Evolutionary conservation across 2,888 invertebrate genomes (phyloP).

Genomic region (Pantelozetes paolii): DNA sequence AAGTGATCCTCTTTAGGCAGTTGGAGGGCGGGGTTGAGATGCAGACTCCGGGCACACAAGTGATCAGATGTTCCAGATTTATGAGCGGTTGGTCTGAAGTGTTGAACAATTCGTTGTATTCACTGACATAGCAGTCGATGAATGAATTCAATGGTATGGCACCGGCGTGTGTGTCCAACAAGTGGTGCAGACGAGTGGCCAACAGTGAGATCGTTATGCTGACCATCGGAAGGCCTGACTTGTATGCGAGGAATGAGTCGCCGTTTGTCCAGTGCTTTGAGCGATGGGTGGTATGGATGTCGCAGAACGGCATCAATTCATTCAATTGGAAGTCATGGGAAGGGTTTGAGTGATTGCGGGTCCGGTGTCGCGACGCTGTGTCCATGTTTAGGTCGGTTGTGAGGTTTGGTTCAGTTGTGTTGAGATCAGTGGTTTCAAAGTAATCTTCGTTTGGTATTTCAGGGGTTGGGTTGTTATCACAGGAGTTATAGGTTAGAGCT

Average conservation of each 20-base stretch:
- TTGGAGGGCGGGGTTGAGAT: constrained; percentile 28
- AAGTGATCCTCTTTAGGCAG: not conserved
- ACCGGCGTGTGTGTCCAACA: constrained; percentile 71
- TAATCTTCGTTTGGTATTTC: too few relatives aligned
- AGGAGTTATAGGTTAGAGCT: too few relatives aligned
- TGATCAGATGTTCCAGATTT: constrained; percentile 80
- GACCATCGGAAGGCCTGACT: constrained; percentile 62
- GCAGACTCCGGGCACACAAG: constrained; percentile 72
- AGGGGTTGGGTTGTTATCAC: not conserved
- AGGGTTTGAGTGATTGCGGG: not conserved
- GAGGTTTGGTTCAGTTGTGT: too few relatives aligned
- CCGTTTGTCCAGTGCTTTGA: not conserved
- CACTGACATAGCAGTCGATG: constrained; percentile 46
- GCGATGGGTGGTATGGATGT: not conserved
- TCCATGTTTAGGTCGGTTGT: too few relatives aligned
- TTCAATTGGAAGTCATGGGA: not conserved
- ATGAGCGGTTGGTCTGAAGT: constrained; percentile 55
- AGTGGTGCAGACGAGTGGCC: constrained; percentile 62
- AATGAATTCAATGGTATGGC: constrained; percentile 73
- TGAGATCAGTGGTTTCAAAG: too few relatives aligned
- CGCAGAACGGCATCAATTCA: not conserved
- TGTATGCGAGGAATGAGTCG: not conserved
- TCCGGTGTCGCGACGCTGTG: not conserved
- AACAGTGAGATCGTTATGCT: constrained; percentile 61
- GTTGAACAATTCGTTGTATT: constrained; percentile 35